A percentile compares a stretch with the other conserved stretches of the same genome.
phyloP scores from a whole-genome alignment of 2,888 invertebrate species.

The Drosophila paracracens region DNA sequence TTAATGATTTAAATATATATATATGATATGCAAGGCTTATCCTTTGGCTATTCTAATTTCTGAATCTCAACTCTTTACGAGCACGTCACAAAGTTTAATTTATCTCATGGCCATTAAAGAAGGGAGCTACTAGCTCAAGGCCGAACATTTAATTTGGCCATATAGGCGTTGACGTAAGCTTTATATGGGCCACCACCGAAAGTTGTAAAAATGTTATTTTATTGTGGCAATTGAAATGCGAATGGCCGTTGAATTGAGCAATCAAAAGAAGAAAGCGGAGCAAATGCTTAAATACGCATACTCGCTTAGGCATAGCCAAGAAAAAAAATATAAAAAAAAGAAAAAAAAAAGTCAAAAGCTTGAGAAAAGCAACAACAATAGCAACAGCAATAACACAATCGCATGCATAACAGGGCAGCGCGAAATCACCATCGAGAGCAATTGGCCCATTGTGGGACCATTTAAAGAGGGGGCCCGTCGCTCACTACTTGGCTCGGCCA shows the following conservation, averaged over 20 bases:
- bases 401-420: conserved; percentile 11
- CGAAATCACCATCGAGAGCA: conserved; percentile 42
- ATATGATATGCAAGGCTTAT: background rate
- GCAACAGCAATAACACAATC: conserved; percentile 12
- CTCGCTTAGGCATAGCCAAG: conserved; percentile 34
- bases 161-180: conserved; percentile 45
- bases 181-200: conserved; percentile 52
- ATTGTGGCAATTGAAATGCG: conserved; percentile 77
- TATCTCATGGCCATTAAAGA: conserved; percentile 44
- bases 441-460: conserved; percentile 60
- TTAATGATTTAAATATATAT: background rate
- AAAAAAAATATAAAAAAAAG: background rate
- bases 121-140: conserved; percentile 16
- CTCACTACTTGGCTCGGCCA: conserved; percentile 33
- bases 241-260: conserved; percentile 78
- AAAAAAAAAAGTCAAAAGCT: conserved; percentile 18
- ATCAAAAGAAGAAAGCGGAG: conserved; percentile 64
- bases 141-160: conserved; percentile 62
- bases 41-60: conserved; percentile 31
- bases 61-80: conserved; percentile 54
- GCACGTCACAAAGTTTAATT: conserved; percentile 44
- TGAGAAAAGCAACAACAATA: conserved; percentile 14
- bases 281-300: conserved; percentile 56
- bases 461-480: conserved; percentile 41
- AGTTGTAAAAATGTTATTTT: conserved; percentile 73